Base-by-base conservation (phyloP, 2,888 invertebrate genomes). In the Pegoplata infirma region DNA sequence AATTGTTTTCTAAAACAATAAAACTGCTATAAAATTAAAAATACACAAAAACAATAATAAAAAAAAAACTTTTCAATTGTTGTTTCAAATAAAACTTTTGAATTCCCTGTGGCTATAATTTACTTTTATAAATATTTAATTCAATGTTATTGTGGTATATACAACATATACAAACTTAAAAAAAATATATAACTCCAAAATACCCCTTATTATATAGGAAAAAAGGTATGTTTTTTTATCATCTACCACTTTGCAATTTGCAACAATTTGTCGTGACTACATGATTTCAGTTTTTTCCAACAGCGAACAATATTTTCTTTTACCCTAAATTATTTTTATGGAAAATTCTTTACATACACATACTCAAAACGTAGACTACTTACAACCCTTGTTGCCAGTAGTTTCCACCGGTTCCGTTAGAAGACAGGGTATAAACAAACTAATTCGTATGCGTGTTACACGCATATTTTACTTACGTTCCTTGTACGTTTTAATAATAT, bases 111-210 rank as follows among this genome's bases (percentile, higher is more conserved):
- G 72, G 76, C 76, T 40, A 53, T 61, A 77, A 77, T 63, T 69
- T 74, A 74, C 73, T 69, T 77, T 79, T 78, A 78, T 80, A 76
- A 80, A 80, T 76, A 80, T 81, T 68, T 77, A 81, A 73, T 82
- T 73, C 72, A 73, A 80, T 81, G 46, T 53, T 64, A 40, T 72
- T 71, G 47, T 73, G 56, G 63, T 69, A 36, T 61, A 46, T 32
- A 19, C 3, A 58, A 40, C 44, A 61, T 64, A 14, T 56, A 7
- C 1, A n/a, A 19, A 28, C 4, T 46, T 12, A 46, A 46, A 25
- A 66, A 58, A 63, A 36, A 55, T n/a, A n/a, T n/a, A n/a, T n/a
- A 63, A 68, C 19, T 36, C 21, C 21, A 19, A 44, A 23, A 51
- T 64, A 19, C 61, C 28, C n/a, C 32, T 25, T 51, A 53, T 40